Conservation (phyloP, 2,888 invertebrate species). For the Caprella mutica region DNA sequence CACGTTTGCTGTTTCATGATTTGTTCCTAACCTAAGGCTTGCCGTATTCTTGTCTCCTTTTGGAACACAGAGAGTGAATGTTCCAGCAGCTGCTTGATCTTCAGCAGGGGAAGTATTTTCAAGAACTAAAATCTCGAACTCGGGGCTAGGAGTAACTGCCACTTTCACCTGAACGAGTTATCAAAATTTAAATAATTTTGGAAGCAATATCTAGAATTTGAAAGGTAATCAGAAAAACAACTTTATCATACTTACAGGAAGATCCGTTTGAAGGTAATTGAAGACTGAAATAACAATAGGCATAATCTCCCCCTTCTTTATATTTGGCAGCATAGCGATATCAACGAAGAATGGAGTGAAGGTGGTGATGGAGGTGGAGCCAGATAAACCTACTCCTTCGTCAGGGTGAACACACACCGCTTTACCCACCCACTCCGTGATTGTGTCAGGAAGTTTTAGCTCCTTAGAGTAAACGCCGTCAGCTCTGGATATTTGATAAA, state of each 20-base stretch:
- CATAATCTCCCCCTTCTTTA: not conserved
- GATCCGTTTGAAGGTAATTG: not conserved
- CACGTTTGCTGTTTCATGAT: no score
- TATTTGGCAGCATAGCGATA: not conserved
- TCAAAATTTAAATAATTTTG: not conserved
- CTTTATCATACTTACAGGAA: not conserved
- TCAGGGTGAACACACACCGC: slow-evolving; percentile 45
- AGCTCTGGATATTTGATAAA: slow-evolving; percentile 12
- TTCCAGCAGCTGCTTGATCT: slow-evolving; percentile 2
- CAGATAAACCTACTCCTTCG: slow-evolving; percentile 46
- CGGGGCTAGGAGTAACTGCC: not conserved
- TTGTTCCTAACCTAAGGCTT: no score
- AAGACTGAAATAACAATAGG: not conserved
- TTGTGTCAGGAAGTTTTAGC: slow-evolving; percentile 48
- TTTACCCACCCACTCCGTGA: slow-evolving; percentile 52
- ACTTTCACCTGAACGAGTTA: not conserved
- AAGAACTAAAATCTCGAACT: not conserved
- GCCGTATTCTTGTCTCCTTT: no score
- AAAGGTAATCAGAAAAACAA: no score
- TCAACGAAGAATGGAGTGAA: not conserved
- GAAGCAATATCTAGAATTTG: no score
- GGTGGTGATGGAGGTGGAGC: slow-evolving; percentile 37
- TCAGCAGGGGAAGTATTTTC: not conserved
- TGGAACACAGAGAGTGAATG: not conserved
- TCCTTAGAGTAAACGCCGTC: slow-evolving; percentile 11